Conservation (phyloP, 2,113 vertebrate species). For the Neolamprologus falcicula region DNA sequence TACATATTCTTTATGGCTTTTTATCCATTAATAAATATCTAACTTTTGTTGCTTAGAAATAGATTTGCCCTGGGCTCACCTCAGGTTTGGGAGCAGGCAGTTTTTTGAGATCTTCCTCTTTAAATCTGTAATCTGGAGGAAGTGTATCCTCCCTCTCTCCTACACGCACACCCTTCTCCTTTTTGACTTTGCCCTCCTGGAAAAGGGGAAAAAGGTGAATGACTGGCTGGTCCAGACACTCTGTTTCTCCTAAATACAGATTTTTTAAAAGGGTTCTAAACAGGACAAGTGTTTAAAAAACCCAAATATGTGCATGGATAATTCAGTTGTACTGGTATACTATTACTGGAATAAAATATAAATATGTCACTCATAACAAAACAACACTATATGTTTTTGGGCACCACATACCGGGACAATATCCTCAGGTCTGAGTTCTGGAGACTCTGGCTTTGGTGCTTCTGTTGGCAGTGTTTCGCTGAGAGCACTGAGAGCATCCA, state of each 20-base stretch:
- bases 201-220: neutral
- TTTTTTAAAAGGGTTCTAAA: neutral
- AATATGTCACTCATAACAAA: neutral
- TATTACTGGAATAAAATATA: neutral
- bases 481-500: slow-evolving; percentile 57
- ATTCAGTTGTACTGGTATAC: neutral
- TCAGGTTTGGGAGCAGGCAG: slow-evolving; percentile 47
- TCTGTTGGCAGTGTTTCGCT: slow-evolving; percentile 33
- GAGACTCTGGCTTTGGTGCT: slow-evolving; percentile 32
- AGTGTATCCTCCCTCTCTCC: slow-evolving; percentile 66
- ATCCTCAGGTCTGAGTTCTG: slow-evolving; percentile 55
- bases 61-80: slow-evolving; percentile 16
- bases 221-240: neutral
- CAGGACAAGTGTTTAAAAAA: neutral
- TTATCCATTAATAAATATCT: neutral
- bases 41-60: neutral
- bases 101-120: slow-evolving; percentile 32
- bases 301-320: neutral
- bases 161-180: slow-evolving; percentile 58
- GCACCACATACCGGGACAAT: slow-evolving; percentile 21
- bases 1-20: neutral
- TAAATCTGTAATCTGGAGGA: slow-evolving; percentile 61
- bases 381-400: neutral
- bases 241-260: neutral
- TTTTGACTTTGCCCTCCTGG: slow-evolving; percentile 48